These are phyloP conservation scores for Tetheella fluctuosa DNA, from an alignment of 2,888 invertebrate species.

Conservation along the genomic window DNA sequence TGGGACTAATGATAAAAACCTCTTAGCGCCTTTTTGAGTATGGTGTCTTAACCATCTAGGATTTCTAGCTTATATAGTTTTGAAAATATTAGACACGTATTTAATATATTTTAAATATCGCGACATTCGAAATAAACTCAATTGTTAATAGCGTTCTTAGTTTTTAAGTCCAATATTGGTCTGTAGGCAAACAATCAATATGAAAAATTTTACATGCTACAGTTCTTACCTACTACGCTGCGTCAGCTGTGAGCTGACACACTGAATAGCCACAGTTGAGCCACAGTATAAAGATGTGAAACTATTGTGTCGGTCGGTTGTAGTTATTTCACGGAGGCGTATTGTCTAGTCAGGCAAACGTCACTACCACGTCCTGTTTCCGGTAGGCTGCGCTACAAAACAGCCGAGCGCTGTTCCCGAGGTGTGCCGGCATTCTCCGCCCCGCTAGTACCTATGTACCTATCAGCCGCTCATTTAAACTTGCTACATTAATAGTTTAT, in stretches of 20 bases:
- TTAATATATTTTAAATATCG: no score
- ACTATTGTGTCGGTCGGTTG: conserved; percentile 44
- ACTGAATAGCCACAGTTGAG: conserved; percentile 39
- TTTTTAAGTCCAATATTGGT: no score
- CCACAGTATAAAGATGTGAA: conserved; percentile 44
- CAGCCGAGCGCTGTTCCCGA: conserved; percentile 35
- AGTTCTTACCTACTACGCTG: neutral
- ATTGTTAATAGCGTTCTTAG: no score
- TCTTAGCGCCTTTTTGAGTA: no score
- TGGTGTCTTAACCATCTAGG: no score
- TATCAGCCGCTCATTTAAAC: neutral
- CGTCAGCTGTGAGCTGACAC: conserved; percentile 5
- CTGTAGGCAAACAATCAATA: no score
- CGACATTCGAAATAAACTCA: no score
- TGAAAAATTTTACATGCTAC: neutral
- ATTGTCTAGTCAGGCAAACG: conserved; percentile 57
- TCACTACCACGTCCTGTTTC: conserved; percentile 63
- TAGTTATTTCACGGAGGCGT: conserved; percentile 47
- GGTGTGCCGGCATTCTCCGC: conserved; percentile 22
- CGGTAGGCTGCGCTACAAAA: conserved; percentile 54
- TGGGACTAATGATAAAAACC: no score
- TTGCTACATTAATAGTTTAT: neutral
- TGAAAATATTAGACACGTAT: no score
- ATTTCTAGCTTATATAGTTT: no score
- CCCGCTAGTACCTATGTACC: neutral